Evolutionary conservation across 2,888 invertebrate species (phyloP).

Genomic region (Euphydryas editha): DNA sequence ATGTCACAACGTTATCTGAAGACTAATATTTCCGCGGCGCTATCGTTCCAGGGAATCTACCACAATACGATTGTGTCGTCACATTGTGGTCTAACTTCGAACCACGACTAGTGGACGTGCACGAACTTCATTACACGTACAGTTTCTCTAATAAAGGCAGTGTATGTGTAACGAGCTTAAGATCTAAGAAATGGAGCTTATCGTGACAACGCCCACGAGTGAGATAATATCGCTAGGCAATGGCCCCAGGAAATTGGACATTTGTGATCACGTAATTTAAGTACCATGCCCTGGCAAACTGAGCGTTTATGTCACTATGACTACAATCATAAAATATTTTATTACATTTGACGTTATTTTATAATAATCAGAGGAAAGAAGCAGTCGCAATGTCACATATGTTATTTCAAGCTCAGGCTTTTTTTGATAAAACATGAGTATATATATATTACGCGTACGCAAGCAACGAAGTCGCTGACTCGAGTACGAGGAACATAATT

Average conservation of each 20-base stretch:
- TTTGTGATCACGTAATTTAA: constrained; percentile 38
- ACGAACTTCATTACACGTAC: constrained; percentile 56
- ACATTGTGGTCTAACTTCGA: constrained; percentile 49
- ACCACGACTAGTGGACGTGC: constrained; percentile 52
- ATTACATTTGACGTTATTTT: constrained; percentile 1
- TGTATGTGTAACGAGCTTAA: constrained; percentile 46
- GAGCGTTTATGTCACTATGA: constrained; percentile 17
- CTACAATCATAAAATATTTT: constrained; percentile 17
- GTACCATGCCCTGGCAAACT: constrained; percentile 16
- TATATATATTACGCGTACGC: neutral
- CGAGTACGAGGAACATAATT: neutral
- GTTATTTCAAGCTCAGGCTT: neutral
- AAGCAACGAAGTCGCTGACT: neutral
- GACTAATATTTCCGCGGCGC: constrained; percentile 55
- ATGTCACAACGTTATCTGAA: constrained; percentile 51
- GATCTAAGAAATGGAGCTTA: constrained; percentile 59
- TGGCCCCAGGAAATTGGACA: constrained; percentile 38
- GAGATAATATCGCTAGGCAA: constrained; percentile 63
- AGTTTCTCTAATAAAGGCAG: constrained; percentile 33
- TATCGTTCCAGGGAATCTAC: constrained; percentile 58
- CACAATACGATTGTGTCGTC: constrained; percentile 55
- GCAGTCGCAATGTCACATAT: neutral
- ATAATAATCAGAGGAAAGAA: neutral
- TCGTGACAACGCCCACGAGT: constrained; percentile 68
- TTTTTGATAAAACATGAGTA: neutral